A percentile compares a stretch with the other conserved stretches of the same genome.
These are phyloP conservation scores for Malthinus flaveolus DNA, from an alignment of 2,888 invertebrate genomes.

Conservation along the genomic window DNA sequence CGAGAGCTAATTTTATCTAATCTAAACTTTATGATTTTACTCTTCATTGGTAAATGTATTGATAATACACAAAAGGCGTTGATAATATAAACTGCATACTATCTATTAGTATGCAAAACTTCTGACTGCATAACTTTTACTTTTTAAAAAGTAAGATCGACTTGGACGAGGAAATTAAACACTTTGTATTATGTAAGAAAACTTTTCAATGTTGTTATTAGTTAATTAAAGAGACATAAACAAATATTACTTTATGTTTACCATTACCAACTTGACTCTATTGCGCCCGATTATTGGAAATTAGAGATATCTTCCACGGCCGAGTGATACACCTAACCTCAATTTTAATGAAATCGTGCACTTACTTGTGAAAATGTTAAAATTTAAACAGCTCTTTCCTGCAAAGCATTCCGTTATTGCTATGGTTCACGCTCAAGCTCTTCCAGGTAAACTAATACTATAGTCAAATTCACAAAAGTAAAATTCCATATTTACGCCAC, in stretches of 20 bases:
- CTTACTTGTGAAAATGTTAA: slow-evolving; percentile 26
- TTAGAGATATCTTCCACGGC: no score
- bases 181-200: neutral
- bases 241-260: neutral
- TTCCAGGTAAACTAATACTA: slow-evolving; percentile 62
- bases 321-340: neutral
- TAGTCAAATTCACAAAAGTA: neutral
- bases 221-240: neutral
- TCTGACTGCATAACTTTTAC: no score
- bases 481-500: no score
- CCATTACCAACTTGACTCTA: no score
- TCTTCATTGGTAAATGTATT: no score
- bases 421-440: slow-evolving; percentile 71
- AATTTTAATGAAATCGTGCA: slow-evolving; percentile 9
- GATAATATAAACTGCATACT: no score
- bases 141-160: no score
- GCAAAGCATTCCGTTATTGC: slow-evolving; percentile 63
- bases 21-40: no score
- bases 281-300: no score
- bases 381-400: slow-evolving; percentile 54
- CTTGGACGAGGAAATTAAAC: neutral
- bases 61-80: no score
- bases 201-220: neutral
- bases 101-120: no score
- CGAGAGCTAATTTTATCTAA: no score